phyloP scores from a whole-genome alignment of 2,888 invertebrate species.

The Drosophila macrothrix region DNA sequence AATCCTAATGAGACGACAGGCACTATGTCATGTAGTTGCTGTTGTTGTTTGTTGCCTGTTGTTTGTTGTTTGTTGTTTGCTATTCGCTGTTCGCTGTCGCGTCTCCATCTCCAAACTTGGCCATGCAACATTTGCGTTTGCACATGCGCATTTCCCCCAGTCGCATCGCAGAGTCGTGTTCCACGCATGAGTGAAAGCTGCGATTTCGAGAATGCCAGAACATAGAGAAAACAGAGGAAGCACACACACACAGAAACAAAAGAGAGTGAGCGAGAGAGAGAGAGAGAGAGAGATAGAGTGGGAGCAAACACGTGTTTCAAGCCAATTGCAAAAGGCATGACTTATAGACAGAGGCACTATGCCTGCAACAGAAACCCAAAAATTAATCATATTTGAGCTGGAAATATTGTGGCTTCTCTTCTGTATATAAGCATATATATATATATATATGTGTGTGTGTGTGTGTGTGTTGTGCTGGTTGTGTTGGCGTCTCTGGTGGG shows the following conservation, averaged over 20 bases:
- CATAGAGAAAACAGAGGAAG: constrained; percentile 15
- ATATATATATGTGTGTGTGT: not conserved
- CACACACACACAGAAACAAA: not conserved
- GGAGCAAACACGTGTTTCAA: constrained; percentile 71
- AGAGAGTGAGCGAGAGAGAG: not conserved
- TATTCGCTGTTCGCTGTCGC: constrained; percentile 41
- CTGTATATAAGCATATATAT: not conserved
- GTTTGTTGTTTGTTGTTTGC: constrained; percentile 34
- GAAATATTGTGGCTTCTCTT: constrained; percentile 58
- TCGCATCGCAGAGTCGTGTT: constrained; percentile 24
- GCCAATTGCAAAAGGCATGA: constrained; percentile 72
- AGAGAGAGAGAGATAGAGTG: not conserved
- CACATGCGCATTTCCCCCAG: constrained; percentile 69
- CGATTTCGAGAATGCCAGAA: constrained; percentile 64
- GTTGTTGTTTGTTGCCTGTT: constrained; percentile 33
- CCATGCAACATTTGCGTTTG: constrained; percentile 79
- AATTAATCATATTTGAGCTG: constrained; percentile 73
- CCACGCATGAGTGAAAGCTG: constrained; percentile 79
- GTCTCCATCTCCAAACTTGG: constrained; percentile 56
- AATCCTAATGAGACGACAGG: constrained; percentile 81
- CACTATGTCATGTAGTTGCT: constrained; percentile 75
- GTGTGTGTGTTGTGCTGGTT: constrained; percentile 1
- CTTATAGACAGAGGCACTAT: constrained; percentile 48
- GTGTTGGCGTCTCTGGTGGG: constrained; percentile 53
- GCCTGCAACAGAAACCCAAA: constrained; percentile 58